Conservation (phyloP, 2,888 invertebrate species). For the Teleogryllus oceanicus region DNA sequence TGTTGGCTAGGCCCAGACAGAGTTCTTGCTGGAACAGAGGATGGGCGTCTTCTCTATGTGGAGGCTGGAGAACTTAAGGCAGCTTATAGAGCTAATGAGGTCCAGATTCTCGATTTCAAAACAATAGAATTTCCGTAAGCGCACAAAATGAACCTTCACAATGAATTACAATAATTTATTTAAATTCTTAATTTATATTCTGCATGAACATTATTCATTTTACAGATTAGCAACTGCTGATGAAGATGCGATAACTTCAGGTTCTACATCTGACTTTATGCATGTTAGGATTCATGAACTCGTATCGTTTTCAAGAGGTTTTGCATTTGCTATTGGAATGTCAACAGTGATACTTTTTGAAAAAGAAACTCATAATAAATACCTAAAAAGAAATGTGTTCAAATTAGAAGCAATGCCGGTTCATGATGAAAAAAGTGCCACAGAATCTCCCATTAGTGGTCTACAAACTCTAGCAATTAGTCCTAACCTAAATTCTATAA, state of each 20-base stretch:
- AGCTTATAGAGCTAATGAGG: conserved; percentile 60
- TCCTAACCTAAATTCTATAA: conserved; percentile 56
- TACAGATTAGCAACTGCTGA: too few relatives aligned
- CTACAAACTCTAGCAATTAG: conserved; percentile 58
- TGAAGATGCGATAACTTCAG: too few relatives aligned
- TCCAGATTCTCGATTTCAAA: conserved; percentile 60
- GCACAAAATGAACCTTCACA: not conserved
- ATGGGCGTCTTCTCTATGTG: conserved; percentile 71
- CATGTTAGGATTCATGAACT: not conserved
- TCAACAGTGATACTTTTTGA: conserved; percentile 78
- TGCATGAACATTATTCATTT: too few relatives aligned
- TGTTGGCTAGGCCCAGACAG: conserved; percentile 81
- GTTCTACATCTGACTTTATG: too few relatives aligned
- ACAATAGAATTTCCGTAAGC: conserved; percentile 55
- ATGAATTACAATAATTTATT: too few relatives aligned
- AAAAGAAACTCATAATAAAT: conserved; percentile 69
- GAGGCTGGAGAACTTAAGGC: conserved; percentile 81
- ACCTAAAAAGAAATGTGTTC: conserved; percentile 62
- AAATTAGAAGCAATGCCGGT: not conserved
- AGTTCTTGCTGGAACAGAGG: conserved; percentile 75
- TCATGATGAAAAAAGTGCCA: conserved; percentile 48
- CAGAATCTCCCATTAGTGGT: conserved; percentile 46
- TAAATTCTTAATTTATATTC: too few relatives aligned
- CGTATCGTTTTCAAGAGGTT: conserved; percentile 52
- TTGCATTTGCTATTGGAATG: conserved; percentile 70